Base-by-base conservation (phyloP, 2,888 invertebrate species). In the Eristalis pertinax region DNA sequence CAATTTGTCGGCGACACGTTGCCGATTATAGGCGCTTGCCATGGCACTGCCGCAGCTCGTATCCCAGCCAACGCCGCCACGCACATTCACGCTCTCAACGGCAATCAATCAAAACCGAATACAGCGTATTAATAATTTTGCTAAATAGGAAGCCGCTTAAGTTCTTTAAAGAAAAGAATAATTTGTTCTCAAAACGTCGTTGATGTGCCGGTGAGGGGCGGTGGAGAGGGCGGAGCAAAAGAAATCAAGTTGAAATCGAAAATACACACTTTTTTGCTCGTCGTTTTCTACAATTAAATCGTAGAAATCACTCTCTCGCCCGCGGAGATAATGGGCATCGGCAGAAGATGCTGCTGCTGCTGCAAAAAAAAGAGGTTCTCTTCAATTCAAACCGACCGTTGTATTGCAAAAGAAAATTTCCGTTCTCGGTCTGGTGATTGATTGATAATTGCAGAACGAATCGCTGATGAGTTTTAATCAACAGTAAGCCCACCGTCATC, bases 381-480 rank as follows among this genome's bases (percentile, higher is more conserved):
- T 10, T 32, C 32, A 32, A 32, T 32, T 32, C 32, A 5, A 32
- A 10, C 26, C 26, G 26, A 3, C 4, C 26, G 2, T 26, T 2
- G 43, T 43, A 15, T 50, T 50, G 50, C n/a, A 67, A 50, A 67
- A 67, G 50, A 74, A 78, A 79, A 84, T 79, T 69, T 72, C 68
- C 67, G 76, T 80, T 76, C 75, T 72, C 67, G 67, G 29, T 85
- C 78, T 67, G 41, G 63, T 76, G 76, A 77, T 70, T 84, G 79
- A 84, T 84, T 74, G 70, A 73, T 85, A 69, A 77, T 81, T 85
- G 68, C 73, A 81, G 76, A 80, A 73, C 76, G 80, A 80, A 84
- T 80, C 38, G 70, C 67, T 73, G 80, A 76, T 72, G 80, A 77
- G 74, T 75, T 79, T 80, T 84, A 84, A 84, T 84, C 79, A 84